phyloP scores from a whole-genome alignment of 2,797 vertebrate species.

The Eidolon dupreanum region DNA sequence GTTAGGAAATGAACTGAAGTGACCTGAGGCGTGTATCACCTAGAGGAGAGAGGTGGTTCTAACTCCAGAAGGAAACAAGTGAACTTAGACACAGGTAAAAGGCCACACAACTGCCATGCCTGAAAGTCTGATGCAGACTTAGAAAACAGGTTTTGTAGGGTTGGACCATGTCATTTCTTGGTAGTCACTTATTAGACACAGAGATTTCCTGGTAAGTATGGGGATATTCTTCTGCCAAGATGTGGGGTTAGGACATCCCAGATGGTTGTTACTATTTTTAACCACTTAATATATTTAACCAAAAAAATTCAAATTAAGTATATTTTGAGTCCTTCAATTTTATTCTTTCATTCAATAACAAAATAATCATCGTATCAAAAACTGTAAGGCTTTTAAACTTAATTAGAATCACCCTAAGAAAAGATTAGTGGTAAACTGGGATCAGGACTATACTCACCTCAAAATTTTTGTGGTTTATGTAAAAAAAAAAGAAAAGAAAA shows the following conservation, averaged over 20 bases:
- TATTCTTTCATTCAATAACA: slow-evolving; percentile 18
- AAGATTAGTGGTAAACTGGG: neutral
- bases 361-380: slow-evolving; percentile 21
- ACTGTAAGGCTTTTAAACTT: neutral
- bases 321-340: slow-evolving; percentile 13
- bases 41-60: neutral
- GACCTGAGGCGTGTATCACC: neutral
- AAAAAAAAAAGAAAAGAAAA: neutral
- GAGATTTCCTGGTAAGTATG: neutral
- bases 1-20: neutral
- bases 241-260: neutral
- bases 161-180: neutral
- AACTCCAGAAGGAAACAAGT: neutral
- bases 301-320: slow-evolving; percentile 36
- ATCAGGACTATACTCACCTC: neutral
- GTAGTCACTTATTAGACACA: neutral
- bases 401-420: neutral
- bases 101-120: neutral
- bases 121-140: neutral
- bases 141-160: neutral
- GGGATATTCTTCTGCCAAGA: neutral
- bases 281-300: slow-evolving; percentile 27
- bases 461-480: neutral
- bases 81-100: neutral
- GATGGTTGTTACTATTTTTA: neutral